phyloP scores from a whole-genome alignment of 2,888 invertebrate species.

The Lepidonotus clava region DNA sequence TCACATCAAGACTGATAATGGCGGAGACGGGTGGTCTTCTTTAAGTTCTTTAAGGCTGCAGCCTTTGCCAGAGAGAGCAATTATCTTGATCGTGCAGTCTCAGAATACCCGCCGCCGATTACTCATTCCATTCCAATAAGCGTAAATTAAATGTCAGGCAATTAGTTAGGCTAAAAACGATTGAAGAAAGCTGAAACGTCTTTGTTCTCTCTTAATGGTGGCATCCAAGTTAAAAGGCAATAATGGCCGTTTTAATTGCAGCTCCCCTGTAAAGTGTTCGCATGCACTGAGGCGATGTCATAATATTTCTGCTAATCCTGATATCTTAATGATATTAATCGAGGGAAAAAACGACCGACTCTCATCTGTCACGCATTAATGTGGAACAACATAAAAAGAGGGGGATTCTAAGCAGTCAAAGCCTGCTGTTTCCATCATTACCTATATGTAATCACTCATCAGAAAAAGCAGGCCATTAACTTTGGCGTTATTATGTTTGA shows the following conservation, averaged over 20 bases:
- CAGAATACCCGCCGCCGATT: slow-evolving; percentile 27
- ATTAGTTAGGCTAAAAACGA: slow-evolving; percentile 35
- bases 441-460: slow-evolving; percentile 39
- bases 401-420: slow-evolving; percentile 10
- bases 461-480: slow-evolving; percentile 1
- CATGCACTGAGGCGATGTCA: slow-evolving; percentile 9
- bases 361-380: slow-evolving; percentile 10
- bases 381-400: slow-evolving; percentile 20
- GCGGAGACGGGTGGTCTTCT: slow-evolving; percentile 9
- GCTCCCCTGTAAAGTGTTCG: background rate
- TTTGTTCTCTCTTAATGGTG: slow-evolving; percentile 32
- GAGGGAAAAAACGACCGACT: background rate
- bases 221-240: slow-evolving; percentile 37
- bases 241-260: slow-evolving; percentile 39
- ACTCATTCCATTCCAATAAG: slow-evolving; percentile 39
- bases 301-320: slow-evolving; percentile 31
- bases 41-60: background rate
- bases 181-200: slow-evolving; percentile 35
- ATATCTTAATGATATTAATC: slow-evolving; percentile 37
- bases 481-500: background rate
- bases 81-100: slow-evolving; percentile 47
- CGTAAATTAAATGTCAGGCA: slow-evolving; percentile 45
- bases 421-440: slow-evolving; percentile 38
- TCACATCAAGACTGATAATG: slow-evolving; percentile 22
- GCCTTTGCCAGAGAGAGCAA: slow-evolving; percentile 11